A percentile compares a stretch with the other conserved stretches of the same genome.
phyloP scores from a whole-genome alignment of 2,888 invertebrate species.

The Hybos culiciformis region DNA sequence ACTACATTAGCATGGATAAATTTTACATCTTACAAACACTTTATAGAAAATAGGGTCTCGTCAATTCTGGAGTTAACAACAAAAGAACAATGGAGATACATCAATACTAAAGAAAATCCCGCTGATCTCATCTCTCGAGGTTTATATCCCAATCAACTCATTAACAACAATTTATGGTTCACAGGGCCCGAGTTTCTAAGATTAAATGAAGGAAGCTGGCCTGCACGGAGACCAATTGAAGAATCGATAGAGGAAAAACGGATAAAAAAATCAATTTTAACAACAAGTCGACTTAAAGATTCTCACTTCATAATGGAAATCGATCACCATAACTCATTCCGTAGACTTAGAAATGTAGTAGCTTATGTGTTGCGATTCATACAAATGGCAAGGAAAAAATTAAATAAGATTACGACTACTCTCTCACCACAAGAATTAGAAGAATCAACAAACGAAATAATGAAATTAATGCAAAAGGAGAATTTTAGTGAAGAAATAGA shows the following conservation, averaged over 20 bases:
- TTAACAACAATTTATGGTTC: slow-evolving; percentile 1
- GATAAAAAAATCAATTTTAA: background rate
- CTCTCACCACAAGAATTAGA: background rate
- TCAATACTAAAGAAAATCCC: slow-evolving; percentile 9
- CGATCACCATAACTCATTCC: background rate
- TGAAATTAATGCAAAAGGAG: background rate
- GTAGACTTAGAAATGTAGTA: background rate
- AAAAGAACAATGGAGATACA: slow-evolving; percentile 7
- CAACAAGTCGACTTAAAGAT: background rate
- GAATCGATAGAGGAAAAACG: background rate
- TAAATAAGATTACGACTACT: background rate
- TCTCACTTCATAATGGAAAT: no score
- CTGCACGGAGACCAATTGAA: no score
- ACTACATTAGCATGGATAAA: no score
- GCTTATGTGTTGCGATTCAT: background rate
- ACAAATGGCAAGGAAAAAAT: background rate
- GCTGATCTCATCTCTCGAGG: slow-evolving; percentile 7
- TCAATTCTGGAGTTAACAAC: slow-evolving; percentile 4
- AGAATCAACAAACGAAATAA: background rate
- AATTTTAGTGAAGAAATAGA: no score
- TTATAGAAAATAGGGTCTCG: slow-evolving; percentile 8
- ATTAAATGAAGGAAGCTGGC: no score
- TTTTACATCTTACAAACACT: no score
- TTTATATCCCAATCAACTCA: background rate
- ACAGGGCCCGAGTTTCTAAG: background rate